A percentile compares a stretch with the other conserved stretches of the same genome.
Conservation (phyloP, 2,888 invertebrate species). For the Drosophila mimica region DNA sequence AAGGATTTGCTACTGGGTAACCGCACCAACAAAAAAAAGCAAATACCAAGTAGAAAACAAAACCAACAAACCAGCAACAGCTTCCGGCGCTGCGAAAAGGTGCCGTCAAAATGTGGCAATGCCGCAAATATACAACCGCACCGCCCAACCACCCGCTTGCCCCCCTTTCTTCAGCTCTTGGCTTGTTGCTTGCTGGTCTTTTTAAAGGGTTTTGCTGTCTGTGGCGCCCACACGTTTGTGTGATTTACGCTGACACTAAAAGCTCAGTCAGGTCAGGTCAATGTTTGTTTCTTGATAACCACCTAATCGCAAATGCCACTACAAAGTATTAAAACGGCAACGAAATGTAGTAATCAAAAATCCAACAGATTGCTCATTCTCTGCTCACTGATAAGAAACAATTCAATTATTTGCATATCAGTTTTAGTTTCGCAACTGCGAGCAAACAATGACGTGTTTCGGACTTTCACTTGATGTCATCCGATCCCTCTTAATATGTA, state of each 20-base stretch:
- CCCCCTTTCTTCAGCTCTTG: neutral
- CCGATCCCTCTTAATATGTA: conserved; percentile 26
- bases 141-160: neutral
- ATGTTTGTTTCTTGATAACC: conserved; percentile 59
- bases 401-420: conserved; percentile 4
- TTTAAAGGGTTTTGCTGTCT: conserved; percentile 36
- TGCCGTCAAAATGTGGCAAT: conserved; percentile 65
- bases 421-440: conserved; percentile 1
- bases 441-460: conserved; percentile 74
- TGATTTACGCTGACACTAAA: conserved; percentile 66
- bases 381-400: conserved; percentile 38
- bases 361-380: conserved; percentile 28
- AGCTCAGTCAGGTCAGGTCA: conserved; percentile 57
- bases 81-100: conserved; percentile 61
- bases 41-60: conserved; percentile 9
- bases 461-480: conserved; percentile 68
- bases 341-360: neutral
- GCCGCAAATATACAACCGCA: conserved; percentile 52
- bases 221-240: conserved; percentile 20
- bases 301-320: conserved; percentile 44
- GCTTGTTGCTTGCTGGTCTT: conserved; percentile 20
- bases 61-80: conserved; percentile 35
- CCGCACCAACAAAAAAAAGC: conserved; percentile 43
- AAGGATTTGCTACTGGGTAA: conserved; percentile 80
- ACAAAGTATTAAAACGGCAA: conserved; percentile 23